A percentile compares a stretch with the other conserved stretches of the same genome.
phyloP scores from a whole-genome alignment of 2,888 invertebrate species.

The Caenorhabditis japonica region DNA sequence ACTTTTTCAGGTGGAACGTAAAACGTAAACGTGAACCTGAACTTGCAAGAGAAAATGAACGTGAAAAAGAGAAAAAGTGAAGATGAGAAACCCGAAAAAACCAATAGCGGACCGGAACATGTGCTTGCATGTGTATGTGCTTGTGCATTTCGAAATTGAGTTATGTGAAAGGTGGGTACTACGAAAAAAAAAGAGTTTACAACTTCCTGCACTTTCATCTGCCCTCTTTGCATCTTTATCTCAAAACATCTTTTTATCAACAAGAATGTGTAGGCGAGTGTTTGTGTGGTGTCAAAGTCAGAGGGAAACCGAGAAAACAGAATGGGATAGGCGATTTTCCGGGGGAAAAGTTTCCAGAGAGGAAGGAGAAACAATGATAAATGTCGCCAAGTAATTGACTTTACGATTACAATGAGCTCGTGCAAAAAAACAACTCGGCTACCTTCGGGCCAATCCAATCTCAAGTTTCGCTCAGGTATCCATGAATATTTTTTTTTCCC shows the following conservation, averaged over 20 bases:
- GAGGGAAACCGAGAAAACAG: conserved; percentile 12
- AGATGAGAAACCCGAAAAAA: not conserved
- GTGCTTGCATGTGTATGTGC: too few relatives aligned
- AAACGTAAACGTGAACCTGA: not conserved
- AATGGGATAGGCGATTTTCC: conserved; percentile 18
- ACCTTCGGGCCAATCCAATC: too few relatives aligned
- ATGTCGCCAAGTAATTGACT: conserved; percentile 46
- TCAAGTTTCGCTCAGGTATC: too few relatives aligned
- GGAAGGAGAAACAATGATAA: conserved; percentile 22
- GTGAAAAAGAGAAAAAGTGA: too few relatives aligned
- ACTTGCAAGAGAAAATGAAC: not conserved
- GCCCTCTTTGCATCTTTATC: not conserved
- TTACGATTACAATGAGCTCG: conserved; percentile 44
- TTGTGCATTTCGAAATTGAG: not conserved
- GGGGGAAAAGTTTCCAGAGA: too few relatives aligned
- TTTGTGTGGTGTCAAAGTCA: conserved; percentile 23
- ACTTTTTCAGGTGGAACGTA: too few relatives aligned
- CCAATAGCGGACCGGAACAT: too few relatives aligned
- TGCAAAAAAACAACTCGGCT: too few relatives aligned
- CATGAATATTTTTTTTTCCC: too few relatives aligned
- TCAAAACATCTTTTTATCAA: conserved; percentile 29
- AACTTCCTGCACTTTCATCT: conserved; percentile 29
- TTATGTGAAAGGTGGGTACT: not conserved
- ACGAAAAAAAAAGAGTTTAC: not conserved
- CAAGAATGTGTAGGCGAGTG: too few relatives aligned